These are phyloP conservation scores for Limosa lapponica DNA, from an alignment of 2,797 vertebrate species.

Conservation along the genomic window DNA sequence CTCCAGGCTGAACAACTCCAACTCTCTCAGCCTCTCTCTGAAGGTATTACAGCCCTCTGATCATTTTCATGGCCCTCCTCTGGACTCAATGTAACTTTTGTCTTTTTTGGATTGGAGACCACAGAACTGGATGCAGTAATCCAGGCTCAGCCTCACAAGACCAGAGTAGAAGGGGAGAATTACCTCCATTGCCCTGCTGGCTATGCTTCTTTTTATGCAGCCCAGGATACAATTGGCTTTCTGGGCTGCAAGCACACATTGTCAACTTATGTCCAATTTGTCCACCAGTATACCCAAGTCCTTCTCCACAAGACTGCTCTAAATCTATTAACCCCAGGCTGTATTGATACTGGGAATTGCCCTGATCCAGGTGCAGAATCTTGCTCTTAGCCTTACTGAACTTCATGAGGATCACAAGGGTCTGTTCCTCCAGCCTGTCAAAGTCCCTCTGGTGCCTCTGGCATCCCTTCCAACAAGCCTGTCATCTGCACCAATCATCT, in stretches of 20 bases:
- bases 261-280: background rate
- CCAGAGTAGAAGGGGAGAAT: background rate
- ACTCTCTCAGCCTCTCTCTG: background rate
- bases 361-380: background rate
- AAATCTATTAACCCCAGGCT: background rate
- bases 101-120: background rate
- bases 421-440: background rate
- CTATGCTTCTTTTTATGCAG: background rate
- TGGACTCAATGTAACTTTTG: rapidly evolving
- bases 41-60: background rate
- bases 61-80: background rate
- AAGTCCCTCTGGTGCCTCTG: background rate
- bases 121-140: background rate
- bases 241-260: background rate
- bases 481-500: background rate
- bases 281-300: background rate
- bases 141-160: background rate
- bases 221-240: background rate
- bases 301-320: background rate
- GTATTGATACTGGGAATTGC: background rate
- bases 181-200: background rate
- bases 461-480: background rate
- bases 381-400: background rate
- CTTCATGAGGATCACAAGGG: background rate
- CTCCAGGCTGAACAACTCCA: background rate